Evolutionary conservation across 2,888 invertebrate species (phyloP).

Genomic region (Diadromus collaris): DNA sequence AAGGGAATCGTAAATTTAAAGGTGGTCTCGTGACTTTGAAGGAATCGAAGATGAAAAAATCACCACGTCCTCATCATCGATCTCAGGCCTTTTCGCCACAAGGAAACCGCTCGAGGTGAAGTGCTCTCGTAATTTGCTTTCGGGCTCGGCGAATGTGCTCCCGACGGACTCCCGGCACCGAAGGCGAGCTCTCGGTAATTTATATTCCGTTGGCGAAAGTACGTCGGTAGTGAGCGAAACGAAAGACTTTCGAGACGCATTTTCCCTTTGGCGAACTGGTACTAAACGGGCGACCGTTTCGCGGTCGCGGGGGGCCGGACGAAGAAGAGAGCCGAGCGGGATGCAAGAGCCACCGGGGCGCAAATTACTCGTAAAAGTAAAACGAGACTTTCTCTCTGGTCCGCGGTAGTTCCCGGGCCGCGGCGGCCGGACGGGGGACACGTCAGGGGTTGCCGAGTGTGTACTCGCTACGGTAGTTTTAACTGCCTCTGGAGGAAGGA

Average conservation of each 20-base stretch:
- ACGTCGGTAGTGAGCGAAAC: constrained; percentile 14
- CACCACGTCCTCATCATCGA: too few species aligned
- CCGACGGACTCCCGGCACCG: neutral
- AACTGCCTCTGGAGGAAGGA: constrained; percentile 41
- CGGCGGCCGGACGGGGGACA: neutral
- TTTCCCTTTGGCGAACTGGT: constrained; percentile 6
- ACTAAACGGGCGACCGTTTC: constrained; percentile 42
- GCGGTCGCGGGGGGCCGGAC: constrained; percentile 2
- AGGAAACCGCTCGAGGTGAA: too few species aligned
- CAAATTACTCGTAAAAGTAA: constrained; percentile 67
- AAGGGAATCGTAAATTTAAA: too few species aligned
- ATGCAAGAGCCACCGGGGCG: constrained; percentile 42
- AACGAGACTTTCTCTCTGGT: constrained; percentile 45
- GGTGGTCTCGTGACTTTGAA: too few species aligned
- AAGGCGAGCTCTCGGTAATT: constrained; percentile 16
- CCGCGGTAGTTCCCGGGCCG: constrained; percentile 22
- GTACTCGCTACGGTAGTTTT: constrained; percentile 51
- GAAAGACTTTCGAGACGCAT: constrained; percentile 18
- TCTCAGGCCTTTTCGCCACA: too few species aligned
- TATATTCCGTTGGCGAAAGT: constrained; percentile 28
- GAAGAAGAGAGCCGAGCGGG: constrained; percentile 17
- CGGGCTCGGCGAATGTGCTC: neutral
- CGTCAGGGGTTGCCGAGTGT: constrained; percentile 13
- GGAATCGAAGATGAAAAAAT: neutral
- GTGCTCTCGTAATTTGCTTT: constrained; percentile 1